Base-by-base conservation (phyloP, 2,888 invertebrate species). In the Apamea anceps region DNA sequence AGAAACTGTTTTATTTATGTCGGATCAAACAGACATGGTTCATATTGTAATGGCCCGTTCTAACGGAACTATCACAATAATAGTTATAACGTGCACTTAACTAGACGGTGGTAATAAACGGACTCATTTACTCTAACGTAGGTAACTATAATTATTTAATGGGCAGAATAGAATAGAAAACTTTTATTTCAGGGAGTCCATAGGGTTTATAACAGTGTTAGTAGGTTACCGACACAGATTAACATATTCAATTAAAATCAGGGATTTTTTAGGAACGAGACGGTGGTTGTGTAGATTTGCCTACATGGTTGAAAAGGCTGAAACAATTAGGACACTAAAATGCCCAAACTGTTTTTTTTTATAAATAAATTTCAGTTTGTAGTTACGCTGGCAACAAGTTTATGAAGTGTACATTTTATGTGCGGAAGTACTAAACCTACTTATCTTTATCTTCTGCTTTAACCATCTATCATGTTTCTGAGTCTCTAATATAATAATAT, bases 41-140 rank as follows among this genome's bases (percentile, higher is more conserved):
- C 80, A 18, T 37, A 45, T 25, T n/a, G 28, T 68, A 45, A 66
- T 84, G 8, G 6, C 37, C 45, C 25, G 66, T 57, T 78, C 18
- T 67, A 85, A 67, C 72, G 37, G 51, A 68, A 80, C 57, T 37
- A 25, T 68, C 15, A 70, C 42, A 60, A 54, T 66, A 70, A 73
- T 65, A 72, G 68, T 65, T 63, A n/a, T 28, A 48, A 37, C 79
- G 48, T 62, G 79, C 84, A 71, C 66, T 62, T 67, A n/a, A 60
- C 79, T 66, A 37, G 63, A 79, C 54, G 72, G 7, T 6, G 10
- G 32, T 32, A 42, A 37, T 37, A 84, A 37, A 62, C 65, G 42
- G 13, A 71, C 60, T 32, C 65, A 66, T 65, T 84, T 62, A 72
- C 37, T 66, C n/a, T 21, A 78, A 60, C 51, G 60, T 54, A 57